These are phyloP conservation scores for Drosophila histrio DNA, from an alignment of 2,888 invertebrate species.

Conservation along the genomic window DNA sequence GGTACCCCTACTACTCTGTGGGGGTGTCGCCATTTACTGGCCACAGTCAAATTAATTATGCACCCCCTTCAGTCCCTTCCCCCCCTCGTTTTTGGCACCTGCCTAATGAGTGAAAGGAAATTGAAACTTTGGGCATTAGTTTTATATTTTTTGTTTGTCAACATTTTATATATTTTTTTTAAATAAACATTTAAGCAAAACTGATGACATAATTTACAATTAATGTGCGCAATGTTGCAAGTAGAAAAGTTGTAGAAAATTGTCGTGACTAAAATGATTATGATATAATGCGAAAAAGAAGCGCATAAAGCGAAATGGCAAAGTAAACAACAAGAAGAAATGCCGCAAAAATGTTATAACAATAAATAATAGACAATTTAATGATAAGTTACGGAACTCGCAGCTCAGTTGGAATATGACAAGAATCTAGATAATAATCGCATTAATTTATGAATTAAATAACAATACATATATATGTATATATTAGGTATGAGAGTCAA, in stretches of 20 bases:
- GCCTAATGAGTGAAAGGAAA: constrained; percentile 67
- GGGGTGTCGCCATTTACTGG: constrained; percentile 4
- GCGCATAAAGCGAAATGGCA: constrained; percentile 5
- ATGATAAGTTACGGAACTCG: constrained; percentile 14
- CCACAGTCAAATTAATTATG: constrained; percentile 43
- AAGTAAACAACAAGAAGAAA: constrained; percentile 10
- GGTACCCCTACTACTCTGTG: neutral
- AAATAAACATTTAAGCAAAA: constrained; percentile 34
- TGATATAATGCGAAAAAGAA: constrained; percentile 48
- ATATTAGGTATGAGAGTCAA: neutral
- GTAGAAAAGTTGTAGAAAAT: neutral
- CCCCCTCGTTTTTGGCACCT: neutral
- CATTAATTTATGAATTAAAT: constrained; percentile 26
- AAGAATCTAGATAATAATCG: constrained; percentile 32
- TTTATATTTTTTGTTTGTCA: constrained; percentile 21
- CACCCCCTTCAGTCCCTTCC: too few relatives aligned
- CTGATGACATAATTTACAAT: constrained; percentile 62
- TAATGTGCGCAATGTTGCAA: constrained; percentile 20
- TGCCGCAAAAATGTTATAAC: constrained; percentile 38
- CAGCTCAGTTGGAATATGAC: constrained; percentile 11
- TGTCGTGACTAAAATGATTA: constrained; percentile 62
- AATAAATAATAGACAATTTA: constrained; percentile 49
- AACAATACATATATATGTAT: neutral
- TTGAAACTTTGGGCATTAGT: constrained; percentile 47
- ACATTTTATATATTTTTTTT: constrained; percentile 1